phyloP scores from a whole-genome alignment of 92 coral and sea anemone genomes.

The Porites lobata region DNA sequence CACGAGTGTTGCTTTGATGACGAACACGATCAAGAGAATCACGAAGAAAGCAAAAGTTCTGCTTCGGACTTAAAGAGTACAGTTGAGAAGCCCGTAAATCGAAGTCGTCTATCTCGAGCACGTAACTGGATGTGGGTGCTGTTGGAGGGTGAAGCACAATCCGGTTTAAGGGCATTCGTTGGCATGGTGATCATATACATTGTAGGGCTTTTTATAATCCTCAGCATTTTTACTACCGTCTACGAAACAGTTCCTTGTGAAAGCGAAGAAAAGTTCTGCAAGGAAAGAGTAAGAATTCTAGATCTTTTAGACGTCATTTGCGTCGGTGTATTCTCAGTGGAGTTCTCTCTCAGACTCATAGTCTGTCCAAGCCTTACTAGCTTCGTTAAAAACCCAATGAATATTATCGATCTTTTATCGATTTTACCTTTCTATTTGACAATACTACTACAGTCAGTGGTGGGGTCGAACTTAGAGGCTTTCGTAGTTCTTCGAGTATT shows the following conservation, averaged over 20 bases:
- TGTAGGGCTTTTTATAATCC: slow-evolving; percentile 90
- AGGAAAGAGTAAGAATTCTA: slow-evolving; percentile 70
- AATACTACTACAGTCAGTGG: slow-evolving; percentile 65
- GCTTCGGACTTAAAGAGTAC: slow-evolving; percentile 35
- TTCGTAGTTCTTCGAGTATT: slow-evolving; percentile 93
- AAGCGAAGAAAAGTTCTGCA: slow-evolving; percentile 70
- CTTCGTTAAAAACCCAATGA: slow-evolving; percentile 85
- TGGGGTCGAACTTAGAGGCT: slow-evolving; percentile 86
- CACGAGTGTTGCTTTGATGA: slow-evolving; percentile 98
- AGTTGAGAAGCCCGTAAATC: slow-evolving; percentile 2
- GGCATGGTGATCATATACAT: slow-evolving; percentile 84
- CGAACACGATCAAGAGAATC: slow-evolving; percentile 75
- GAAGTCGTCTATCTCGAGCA: slow-evolving; percentile 44
- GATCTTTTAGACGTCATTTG: slow-evolving; percentile 86
- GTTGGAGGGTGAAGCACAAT: slow-evolving; percentile 83
- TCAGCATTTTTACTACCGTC: slow-evolving; percentile 92
- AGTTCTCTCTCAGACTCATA: slow-evolving; percentile 74
- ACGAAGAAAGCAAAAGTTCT: slow-evolving; percentile 60
- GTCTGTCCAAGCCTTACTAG: slow-evolving; percentile 76
- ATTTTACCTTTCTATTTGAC: slow-evolving; percentile 90
- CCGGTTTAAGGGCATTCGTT: slow-evolving; percentile 73
- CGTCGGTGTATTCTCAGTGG: slow-evolving; percentile 86
- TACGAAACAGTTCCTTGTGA: slow-evolving; percentile 95
- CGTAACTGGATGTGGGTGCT: slow-evolving; percentile 83
- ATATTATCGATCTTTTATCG: slow-evolving; percentile 91